Conservation (phyloP, 1,140 invertebrate species). For the Whitmania pigra region DNA sequence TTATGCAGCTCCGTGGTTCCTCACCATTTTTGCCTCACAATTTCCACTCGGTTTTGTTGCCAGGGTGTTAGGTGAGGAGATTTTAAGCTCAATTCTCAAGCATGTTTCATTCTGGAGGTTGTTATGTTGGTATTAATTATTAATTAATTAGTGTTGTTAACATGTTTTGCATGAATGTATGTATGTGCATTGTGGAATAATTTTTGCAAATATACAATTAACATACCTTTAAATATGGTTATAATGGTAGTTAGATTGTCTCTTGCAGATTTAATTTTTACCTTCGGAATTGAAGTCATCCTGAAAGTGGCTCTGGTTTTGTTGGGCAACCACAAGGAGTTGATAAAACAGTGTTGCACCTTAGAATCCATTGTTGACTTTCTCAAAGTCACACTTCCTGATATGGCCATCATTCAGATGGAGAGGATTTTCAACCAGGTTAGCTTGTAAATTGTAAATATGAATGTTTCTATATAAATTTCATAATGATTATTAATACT, state of each 20-base stretch:
- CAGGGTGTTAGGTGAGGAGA: constrained; percentile 66
- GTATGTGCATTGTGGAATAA: background rate
- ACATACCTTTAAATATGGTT: background rate
- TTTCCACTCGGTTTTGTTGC: constrained; percentile 89
- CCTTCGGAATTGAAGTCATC: constrained; percentile 73
- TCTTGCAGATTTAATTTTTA: constrained; percentile 68
- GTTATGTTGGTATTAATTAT: background rate
- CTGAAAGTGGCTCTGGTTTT: constrained; percentile 76
- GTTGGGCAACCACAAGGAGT: constrained; percentile 67
- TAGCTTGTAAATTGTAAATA: constrained; percentile 26
- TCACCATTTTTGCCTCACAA: constrained; percentile 87
- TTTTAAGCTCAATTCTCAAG: constrained; percentile 14
- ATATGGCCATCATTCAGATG: constrained; percentile 44
- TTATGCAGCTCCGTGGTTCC: constrained; percentile 87
- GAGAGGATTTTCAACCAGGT: constrained; percentile 65
- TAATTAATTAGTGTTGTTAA: too few relatives aligned
- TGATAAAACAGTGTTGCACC: constrained; percentile 65
- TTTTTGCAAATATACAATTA: background rate
- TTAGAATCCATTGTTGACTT: constrained; percentile 89
- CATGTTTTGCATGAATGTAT: too few relatives aligned
- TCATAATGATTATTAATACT: too few relatives aligned
- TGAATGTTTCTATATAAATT: background rate
- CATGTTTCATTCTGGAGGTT: too few relatives aligned
- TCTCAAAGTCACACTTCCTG: constrained; percentile 55
- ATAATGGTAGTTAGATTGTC: constrained; percentile 27